Evolutionary conservation across 2,888 invertebrate genomes (phyloP), one percentile per base, ranked within the genome.

Genomic region (Dioctria rufipes): DNA sequence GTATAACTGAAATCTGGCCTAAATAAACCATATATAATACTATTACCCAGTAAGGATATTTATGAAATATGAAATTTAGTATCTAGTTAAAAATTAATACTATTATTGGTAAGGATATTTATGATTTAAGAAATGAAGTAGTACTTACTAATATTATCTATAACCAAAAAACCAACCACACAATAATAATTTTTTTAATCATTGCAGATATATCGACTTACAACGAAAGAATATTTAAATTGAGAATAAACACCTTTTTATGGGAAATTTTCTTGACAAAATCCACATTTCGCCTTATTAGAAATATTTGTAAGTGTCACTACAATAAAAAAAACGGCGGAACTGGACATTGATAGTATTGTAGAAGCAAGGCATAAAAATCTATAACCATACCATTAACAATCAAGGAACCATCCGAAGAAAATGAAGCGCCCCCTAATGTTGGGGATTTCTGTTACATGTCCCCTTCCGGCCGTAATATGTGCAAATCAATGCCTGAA

Each of bases 341-440:
- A 54, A 54, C 4, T 8, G 54, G 11, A n/a, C n/a, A 11, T 54
- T 54, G 54, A 4, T 11, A 54, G 11, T 54, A 54, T 11, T 54
- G n/a, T 54, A 54, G 2, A 54, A 54, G 54, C 54, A 54, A n/a
- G 54, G 54, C 1, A 3, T 3, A 54, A 8, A n/a, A 3, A 54
- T 54, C 54, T 54, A 54, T 54, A 77, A 61, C 11, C 63, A 83
- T 83, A 81, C 81, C 82, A 79, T 78, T 83, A 66, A 82, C 80
- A 81, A 81, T 83, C n/a, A 82, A 82, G 69, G 82, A 82, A 81
- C 83, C 83, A 46, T 78, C 78, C 5, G 61, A 75, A 42, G 82
- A 83, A 66, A 80, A 83, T 83, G 83, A 82, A 54, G 81, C 81
- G 71, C 80, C 82, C 65, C 65, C 78, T 49, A 46, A 78, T 51